These are phyloP conservation scores for Rhabdomys pumilio DNA, from an alignment of 2,797 vertebrate genomes.

Conservation along the genomic window DNA sequence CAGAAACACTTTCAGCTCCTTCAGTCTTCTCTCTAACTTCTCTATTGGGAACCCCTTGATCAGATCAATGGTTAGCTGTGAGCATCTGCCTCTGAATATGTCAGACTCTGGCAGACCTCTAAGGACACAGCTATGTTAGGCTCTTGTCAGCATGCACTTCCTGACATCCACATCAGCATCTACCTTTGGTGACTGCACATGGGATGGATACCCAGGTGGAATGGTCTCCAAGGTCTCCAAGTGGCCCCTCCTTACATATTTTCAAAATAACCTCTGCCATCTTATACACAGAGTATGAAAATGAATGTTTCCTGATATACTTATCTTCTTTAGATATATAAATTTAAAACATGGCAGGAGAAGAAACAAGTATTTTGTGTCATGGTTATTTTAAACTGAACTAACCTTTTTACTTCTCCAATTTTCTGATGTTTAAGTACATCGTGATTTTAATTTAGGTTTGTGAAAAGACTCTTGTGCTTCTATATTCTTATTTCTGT, in stretches of 20 bases:
- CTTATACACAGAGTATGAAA: not conserved
- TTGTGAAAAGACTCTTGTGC: not conserved
- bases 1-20: too few species aligned
- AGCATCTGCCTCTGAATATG: too few species aligned
- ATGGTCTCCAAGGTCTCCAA: too few species aligned
- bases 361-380: not conserved
- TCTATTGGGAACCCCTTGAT: too few species aligned
- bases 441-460: not conserved
- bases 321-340: not conserved
- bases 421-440: not conserved
- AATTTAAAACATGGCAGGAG: not conserved
- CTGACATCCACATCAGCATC: too few species aligned
- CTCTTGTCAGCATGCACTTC: too few species aligned
- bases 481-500: not conserved
- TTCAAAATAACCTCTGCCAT: slow-evolving; percentile 11
- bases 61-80: too few species aligned
- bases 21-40: too few species aligned
- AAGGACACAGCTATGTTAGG: too few species aligned
- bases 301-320: not conserved
- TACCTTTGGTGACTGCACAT: too few species aligned
- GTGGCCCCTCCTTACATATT: not conserved
- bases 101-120: too few species aligned
- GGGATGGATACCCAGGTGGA: too few species aligned
- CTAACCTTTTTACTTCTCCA: not conserved
- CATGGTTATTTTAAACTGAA: not conserved